Evolutionary conservation across 2,888 invertebrate species (phyloP).

Genomic region (Sthenelais limicola): DNA sequence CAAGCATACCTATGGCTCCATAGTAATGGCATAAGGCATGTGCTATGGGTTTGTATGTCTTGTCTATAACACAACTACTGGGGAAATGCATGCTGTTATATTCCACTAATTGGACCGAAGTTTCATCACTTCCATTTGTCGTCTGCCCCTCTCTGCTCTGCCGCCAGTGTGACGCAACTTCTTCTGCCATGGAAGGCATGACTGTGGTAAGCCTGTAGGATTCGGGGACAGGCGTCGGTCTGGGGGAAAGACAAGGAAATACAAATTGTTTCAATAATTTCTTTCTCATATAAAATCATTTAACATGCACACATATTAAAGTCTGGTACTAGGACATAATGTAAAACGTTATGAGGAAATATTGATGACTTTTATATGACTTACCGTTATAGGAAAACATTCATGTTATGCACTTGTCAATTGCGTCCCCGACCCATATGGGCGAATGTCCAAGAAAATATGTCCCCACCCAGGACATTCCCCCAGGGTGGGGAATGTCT

Average conservation of each 20-base stretch:
- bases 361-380: too few relatives aligned
- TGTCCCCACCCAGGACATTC: too few relatives aligned
- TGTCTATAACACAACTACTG: conserved; percentile 7
- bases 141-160: not conserved
- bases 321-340: not conserved
- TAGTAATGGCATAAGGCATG: conserved; percentile 27
- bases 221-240: conserved; percentile 11
- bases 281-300: not conserved
- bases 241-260: not conserved
- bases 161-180: conserved; percentile 19
- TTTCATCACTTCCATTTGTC: not conserved
- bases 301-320: not conserved
- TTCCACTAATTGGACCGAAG: conserved; percentile 1
- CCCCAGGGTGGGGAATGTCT: too few relatives aligned
- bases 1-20: conserved; percentile 26
- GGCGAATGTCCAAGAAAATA: too few relatives aligned
- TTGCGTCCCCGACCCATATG: too few relatives aligned
- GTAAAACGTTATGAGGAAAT: not conserved
- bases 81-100: conserved; percentile 12
- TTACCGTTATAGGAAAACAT: too few relatives aligned
- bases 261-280: not conserved
- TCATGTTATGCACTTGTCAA: too few relatives aligned
- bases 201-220: conserved; percentile 4
- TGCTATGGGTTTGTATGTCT: not conserved
- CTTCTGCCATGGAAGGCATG: conserved; percentile 12